Percentiles rank a stretch among this genome's conserved stretches.
phyloP scores from a whole-genome alignment of 2,113 vertebrate species.

The Actinemys pallida region DNA sequence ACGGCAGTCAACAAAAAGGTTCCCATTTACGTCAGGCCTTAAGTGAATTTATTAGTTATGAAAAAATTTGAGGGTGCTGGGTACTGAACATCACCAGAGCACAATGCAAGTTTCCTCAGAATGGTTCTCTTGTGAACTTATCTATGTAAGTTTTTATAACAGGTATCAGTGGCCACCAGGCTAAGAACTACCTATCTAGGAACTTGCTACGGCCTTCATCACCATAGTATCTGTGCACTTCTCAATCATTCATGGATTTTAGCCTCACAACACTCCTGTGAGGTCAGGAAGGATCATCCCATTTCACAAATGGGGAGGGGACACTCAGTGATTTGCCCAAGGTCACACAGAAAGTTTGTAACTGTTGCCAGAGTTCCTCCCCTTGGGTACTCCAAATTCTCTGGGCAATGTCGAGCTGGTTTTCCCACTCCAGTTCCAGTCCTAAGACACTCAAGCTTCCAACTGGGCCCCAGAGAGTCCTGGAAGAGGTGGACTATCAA shows the following conservation, averaged over 20 bases:
- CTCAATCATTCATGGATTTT: not conserved
- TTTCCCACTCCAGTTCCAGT: not conserved
- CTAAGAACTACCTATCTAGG: not conserved
- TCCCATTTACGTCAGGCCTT: fast-evolving
- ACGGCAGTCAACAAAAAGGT: not conserved
- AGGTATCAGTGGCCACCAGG: not conserved
- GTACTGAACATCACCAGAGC: not conserved
- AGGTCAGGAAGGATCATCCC: not conserved
- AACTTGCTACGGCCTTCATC: not conserved
- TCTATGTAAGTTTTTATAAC: not conserved
- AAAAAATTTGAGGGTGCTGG: conserved; percentile 5
- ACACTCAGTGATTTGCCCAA: not conserved
- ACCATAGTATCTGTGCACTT: not conserved
- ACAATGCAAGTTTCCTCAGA: not conserved
- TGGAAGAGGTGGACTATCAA: not conserved
- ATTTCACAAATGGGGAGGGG: not conserved
- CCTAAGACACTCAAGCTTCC: not conserved
- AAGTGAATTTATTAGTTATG: not conserved
- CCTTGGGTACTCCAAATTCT: not conserved
- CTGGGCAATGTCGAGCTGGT: not conserved
- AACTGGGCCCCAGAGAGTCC: not conserved
- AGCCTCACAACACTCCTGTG: not conserved
- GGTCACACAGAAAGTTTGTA: not conserved
- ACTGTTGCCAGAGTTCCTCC: not conserved
- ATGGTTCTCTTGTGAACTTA: not conserved